Base-by-base conservation (phyloP, 2,888 invertebrate genomes). In the Linyphia triangularis region DNA sequence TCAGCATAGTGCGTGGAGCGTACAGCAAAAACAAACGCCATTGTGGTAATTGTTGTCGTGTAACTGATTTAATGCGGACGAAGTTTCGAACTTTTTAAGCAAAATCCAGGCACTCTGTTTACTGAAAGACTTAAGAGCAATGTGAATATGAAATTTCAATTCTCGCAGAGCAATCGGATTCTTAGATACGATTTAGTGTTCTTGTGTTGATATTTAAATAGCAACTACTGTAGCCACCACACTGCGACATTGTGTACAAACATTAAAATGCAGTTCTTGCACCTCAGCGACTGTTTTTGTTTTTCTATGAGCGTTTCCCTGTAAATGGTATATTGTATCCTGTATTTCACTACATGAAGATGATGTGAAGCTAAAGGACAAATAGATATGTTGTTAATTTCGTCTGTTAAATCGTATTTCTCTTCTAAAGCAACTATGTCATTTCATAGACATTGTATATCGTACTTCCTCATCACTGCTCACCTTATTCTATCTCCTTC, bases 11-110 rank as follows among this genome's bases (percentile, higher is more conserved):
- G 26, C 77, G 70, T 28, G 57, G 73, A 33, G 19, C 30, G 26
- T 61, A 59, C 57, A 78, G 43, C 37, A 78, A 85, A 70, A 85
- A 85, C 85, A 85, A 81, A 88, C 86, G 86, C 86, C 86, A 88
- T 88, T 88, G 73, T 65, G 33, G 40, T 37, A 28, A 22, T 22
- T n/a, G 69, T 70, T 5, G 51, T 16, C 28, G 57, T 67, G 61
- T 67, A 22, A 6, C 19, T 30, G 4, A 26, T 63, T 40, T 57
- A 37, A 9, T 61, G 57, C 6, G 61, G 19, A 22, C 26, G 19
- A 9, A 19, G 43, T 65, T 43, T n/a, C 26, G 30, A 51, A 65
- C 59, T 70, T 75, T 40, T 43, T 16, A 51, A 51, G n/a, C n/a
- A 5, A 51, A 51, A 51, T 51, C 9, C 51, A 16, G n/a, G 51